A percentile compares a stretch with the other conserved stretches of the same genome.
phyloP scores from a whole-genome alignment of 2,797 vertebrate genomes.

The Prunella strophiata region DNA sequence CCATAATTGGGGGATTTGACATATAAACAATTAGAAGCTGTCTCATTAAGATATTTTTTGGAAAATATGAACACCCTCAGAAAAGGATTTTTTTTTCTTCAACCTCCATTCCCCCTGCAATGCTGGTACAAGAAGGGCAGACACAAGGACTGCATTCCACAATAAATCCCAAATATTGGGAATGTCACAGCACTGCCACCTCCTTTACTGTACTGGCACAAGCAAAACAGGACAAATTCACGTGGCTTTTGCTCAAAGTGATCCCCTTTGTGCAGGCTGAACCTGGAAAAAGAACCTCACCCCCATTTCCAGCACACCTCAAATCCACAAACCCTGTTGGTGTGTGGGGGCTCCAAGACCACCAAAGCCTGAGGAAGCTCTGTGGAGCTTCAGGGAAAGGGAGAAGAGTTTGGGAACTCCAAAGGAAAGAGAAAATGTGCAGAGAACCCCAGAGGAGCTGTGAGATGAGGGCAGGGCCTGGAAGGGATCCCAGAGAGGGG shows the following conservation, averaged over 20 bases:
- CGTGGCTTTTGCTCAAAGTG: background rate
- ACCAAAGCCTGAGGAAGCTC: background rate
- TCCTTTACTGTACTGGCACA: background rate
- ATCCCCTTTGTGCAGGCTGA: background rate
- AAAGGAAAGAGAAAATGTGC: background rate
- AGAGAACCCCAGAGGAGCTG: background rate
- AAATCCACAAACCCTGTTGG: background rate
- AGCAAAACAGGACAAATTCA: rapidly evolving
- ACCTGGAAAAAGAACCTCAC: background rate
- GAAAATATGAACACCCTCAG: background rate
- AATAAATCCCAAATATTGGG: background rate
- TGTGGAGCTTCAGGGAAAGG: background rate
- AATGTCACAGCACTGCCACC: background rate
- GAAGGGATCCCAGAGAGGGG: background rate
- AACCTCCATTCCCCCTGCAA: rapidly evolving
- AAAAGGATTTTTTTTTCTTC: background rate
- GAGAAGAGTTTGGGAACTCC: background rate
- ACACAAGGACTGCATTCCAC: background rate
- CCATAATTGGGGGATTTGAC: background rate
- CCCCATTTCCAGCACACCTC: background rate
- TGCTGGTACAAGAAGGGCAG: background rate
- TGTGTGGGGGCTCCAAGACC: background rate
- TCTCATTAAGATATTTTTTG: background rate
- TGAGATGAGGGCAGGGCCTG: background rate
- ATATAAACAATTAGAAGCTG: background rate